phyloP scores from a whole-genome alignment of 2,797 vertebrate species.

The Propithecus perrieri region DNA sequence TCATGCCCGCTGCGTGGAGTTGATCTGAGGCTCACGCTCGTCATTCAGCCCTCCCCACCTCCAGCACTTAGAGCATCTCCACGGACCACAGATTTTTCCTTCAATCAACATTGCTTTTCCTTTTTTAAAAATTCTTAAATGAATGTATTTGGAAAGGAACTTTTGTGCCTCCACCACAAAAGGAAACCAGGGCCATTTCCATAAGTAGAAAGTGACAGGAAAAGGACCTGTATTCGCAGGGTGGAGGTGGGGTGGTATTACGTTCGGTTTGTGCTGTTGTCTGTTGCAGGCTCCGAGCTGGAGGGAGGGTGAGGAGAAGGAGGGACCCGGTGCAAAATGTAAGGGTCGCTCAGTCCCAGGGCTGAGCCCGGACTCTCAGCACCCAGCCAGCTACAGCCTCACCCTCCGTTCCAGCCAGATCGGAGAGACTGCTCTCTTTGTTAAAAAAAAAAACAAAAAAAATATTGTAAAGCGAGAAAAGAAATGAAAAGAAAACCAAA shows the following conservation, averaged over 20 bases:
- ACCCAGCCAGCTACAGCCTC: not conserved
- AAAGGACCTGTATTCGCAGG: not conserved
- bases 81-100: not conserved
- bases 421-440: too few relatives aligned
- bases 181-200: not conserved
- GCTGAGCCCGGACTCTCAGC: not conserved
- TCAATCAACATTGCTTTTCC: not conserved
- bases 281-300: not conserved
- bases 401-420: not conserved
- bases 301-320: not conserved
- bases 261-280: not conserved
- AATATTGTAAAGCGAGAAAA: not conserved
- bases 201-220: not conserved
- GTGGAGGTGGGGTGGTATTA: not conserved
- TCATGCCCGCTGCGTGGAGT: not conserved
- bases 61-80: not conserved
- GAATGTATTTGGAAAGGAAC: not conserved
- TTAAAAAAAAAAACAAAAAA: too few relatives aligned
- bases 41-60: not conserved
- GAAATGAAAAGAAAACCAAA: not conserved
- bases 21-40: not conserved
- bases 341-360: fast-evolving
- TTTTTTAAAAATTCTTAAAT: not conserved
- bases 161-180: not conserved
- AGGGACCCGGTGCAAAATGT: not conserved